A percentile compares a stretch with the other conserved stretches of the same genome.
Conservation (phyloP, 2,113 vertebrate genomes). For the Sula dactylatra region DNA sequence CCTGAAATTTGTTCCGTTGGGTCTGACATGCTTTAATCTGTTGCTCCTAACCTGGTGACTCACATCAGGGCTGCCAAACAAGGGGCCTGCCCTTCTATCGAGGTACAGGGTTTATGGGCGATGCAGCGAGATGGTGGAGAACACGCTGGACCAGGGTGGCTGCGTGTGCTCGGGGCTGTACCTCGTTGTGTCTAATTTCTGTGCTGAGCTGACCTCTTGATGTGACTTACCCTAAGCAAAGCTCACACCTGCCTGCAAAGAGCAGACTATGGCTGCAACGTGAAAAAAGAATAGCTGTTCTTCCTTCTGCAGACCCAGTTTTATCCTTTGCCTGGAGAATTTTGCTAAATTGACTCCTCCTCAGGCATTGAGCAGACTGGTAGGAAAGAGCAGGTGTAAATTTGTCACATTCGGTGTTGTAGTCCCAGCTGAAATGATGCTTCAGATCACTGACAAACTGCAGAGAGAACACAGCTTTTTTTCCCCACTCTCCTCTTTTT, state of each 20-base stretch:
- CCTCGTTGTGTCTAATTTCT: accelerated
- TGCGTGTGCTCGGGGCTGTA: accelerated
- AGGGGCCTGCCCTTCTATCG: accelerated
- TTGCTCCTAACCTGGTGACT: too few relatives aligned
- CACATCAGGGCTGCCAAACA: accelerated
- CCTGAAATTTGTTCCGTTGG: accelerated
- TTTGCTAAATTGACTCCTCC: neutral
- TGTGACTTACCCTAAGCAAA: neutral
- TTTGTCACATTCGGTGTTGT: neutral
- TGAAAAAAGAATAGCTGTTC: neutral
- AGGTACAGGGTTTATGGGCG: neutral
- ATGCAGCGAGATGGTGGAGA: neutral
- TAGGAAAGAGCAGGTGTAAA: neutral
- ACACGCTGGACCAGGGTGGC: accelerated
- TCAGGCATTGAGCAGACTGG: neutral
- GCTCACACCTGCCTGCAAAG: neutral
- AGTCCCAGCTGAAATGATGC: neutral
- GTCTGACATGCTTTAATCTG: accelerated
- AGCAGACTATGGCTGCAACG: accelerated
- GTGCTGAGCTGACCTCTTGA: accelerated
- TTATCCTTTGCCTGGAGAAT: neutral
- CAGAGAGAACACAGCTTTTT: neutral
- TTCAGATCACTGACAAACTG: neutral
- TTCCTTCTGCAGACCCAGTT: neutral
- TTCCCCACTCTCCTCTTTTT: too few relatives aligned